phyloP scores from a whole-genome alignment of 1,140 invertebrate genomes.

The Macrocentrus cingulum region DNA sequence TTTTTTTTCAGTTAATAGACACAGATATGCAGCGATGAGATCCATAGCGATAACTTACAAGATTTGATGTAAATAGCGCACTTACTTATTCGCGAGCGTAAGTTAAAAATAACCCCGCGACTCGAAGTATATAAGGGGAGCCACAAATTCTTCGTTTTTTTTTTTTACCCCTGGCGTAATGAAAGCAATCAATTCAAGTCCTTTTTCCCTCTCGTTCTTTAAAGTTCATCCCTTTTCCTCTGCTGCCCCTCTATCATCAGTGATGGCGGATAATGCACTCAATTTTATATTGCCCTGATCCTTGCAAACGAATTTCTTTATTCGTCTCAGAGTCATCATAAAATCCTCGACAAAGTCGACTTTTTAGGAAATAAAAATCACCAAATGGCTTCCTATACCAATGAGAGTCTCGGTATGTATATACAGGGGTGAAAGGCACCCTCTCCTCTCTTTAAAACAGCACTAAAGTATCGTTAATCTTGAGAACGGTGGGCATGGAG shows the following conservation, averaged over 20 bases:
- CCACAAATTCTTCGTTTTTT: slow-evolving; percentile 49
- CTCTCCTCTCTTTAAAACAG: slow-evolving; percentile 56
- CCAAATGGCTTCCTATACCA: slow-evolving; percentile 24
- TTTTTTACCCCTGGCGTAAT: slow-evolving; percentile 59
- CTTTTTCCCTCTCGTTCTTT: slow-evolving; percentile 32
- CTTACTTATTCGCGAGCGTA: slow-evolving; percentile 55
- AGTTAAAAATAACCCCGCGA: slow-evolving; percentile 56
- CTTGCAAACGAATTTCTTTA: neutral
- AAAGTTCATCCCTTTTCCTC: neutral
- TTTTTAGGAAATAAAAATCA: slow-evolving; percentile 28
- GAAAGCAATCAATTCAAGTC: slow-evolving; percentile 60
- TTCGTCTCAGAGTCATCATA: neutral
- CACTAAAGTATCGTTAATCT: slow-evolving; percentile 58
- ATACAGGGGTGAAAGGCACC: slow-evolving; percentile 24
- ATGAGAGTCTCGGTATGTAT: slow-evolving; percentile 23
- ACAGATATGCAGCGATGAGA: no score
- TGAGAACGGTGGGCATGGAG: slow-evolving; percentile 27
- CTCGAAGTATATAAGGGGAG: slow-evolving; percentile 27
- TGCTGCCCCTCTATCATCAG: slow-evolving; percentile 13
- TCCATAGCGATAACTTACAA: slow-evolving; percentile 52
- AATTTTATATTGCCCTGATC: neutral
- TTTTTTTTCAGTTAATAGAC: no score
- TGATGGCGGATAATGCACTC: neutral
- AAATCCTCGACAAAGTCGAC: neutral
- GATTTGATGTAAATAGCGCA: slow-evolving; percentile 58